These are phyloP conservation scores for Tetragnatha versicolor DNA, from an alignment of 1,140 invertebrate genomes.

Conservation along the genomic window DNA sequence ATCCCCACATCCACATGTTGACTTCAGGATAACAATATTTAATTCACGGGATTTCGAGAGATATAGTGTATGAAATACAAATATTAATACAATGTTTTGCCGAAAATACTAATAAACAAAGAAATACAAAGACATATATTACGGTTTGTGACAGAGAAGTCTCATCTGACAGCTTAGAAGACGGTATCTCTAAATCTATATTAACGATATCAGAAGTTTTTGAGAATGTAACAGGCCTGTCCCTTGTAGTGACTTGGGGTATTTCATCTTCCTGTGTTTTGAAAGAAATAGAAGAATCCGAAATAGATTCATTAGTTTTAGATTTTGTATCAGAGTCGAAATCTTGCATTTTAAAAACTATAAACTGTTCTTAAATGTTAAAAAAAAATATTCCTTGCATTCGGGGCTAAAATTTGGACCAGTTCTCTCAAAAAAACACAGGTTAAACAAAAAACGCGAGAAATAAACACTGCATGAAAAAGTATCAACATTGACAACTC, in stretches of 20 bases:
- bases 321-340: neutral
- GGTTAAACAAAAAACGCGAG: neutral
- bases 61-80: neutral
- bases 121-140: neutral
- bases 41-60: neutral
- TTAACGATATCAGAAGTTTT: conserved; percentile 35
- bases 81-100: neutral
- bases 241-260: conserved; percentile 6
- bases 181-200: neutral
- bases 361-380: neutral
- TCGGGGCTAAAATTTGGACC: neutral
- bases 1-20: neutral
- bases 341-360: neutral
- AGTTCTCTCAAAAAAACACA: neutral
- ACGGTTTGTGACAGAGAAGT: conserved; percentile 4
- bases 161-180: neutral
- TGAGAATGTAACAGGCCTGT: conserved; percentile 30
- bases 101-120: neutral
- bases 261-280: neutral
- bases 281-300: neutral
- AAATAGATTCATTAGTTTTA: neutral
- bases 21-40: neutral
- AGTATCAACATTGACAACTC: neutral
- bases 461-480: neutral
- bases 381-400: neutral